Conservation (phyloP, 2,113 vertebrate species). For the Shinisaurus crocodilurus region DNA sequence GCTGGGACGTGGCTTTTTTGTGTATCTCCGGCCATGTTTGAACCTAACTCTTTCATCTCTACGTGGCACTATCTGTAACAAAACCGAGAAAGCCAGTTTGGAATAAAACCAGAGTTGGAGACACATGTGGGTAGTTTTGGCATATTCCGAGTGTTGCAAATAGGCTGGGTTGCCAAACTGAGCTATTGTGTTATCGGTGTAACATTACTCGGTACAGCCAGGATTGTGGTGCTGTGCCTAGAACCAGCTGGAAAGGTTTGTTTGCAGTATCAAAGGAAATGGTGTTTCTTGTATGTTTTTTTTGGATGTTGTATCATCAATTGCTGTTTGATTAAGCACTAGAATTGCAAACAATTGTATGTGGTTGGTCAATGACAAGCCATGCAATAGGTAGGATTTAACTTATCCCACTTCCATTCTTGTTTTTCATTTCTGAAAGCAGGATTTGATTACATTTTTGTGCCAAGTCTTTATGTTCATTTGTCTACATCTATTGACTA, state of each 20-base stretch:
- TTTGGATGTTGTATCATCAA: slow-evolving; percentile 43
- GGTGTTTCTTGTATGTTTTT: slow-evolving; percentile 50
- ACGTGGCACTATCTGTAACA: slow-evolving; percentile 67
- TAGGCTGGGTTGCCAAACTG: slow-evolving; percentile 70
- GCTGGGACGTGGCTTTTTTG: slow-evolving; percentile 65
- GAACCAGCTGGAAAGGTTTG: slow-evolving; percentile 69
- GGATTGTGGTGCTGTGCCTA: slow-evolving; percentile 60
- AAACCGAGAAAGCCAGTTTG: slow-evolving; percentile 55
- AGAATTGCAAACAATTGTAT: slow-evolving; percentile 64
- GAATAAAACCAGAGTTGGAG: slow-evolving; percentile 67
- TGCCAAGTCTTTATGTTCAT: slow-evolving; percentile 36
- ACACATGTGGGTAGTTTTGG: slow-evolving; percentile 74
- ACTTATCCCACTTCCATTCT: slow-evolving; percentile 61
- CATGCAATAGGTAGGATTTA: slow-evolving; percentile 60
- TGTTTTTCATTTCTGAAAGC: slow-evolving; percentile 48
- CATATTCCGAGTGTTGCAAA: slow-evolving; percentile 66
- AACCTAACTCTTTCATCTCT: slow-evolving; percentile 64
- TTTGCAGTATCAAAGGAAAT: slow-evolving; percentile 62
- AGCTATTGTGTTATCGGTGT: slow-evolving; percentile 68
- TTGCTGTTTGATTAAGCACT: slow-evolving; percentile 62
- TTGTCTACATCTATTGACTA: slow-evolving; percentile 27
- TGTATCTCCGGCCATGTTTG: slow-evolving; percentile 61
- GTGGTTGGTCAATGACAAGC: slow-evolving; percentile 61
- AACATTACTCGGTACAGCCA: slow-evolving; percentile 54
- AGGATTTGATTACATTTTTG: slow-evolving; percentile 37